phyloP scores from a whole-genome alignment of 64 coral and sea anemone species.

The Actinia tenebrosa region DNA sequence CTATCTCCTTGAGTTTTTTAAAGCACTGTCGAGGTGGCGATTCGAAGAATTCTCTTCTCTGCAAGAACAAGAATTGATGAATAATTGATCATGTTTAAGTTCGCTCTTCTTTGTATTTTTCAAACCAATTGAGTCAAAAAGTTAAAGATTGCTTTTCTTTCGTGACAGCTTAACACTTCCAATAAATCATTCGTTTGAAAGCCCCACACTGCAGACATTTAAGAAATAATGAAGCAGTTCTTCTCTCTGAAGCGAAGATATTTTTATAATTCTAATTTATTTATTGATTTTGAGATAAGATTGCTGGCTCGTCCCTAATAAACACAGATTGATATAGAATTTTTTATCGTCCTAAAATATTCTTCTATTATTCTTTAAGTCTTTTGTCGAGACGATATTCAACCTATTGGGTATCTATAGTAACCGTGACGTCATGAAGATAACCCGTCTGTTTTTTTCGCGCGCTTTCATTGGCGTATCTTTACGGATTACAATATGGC shows the following conservation, averaged over 20 bases:
- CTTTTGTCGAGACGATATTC: not conserved
- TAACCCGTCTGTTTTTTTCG: conserved; percentile 10
- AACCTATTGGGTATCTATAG: not conserved
- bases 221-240: not conserved
- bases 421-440: not conserved
- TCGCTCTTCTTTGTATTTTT: not conserved
- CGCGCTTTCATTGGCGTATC: conserved; percentile 16
- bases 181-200: not conserved
- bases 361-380: not conserved
- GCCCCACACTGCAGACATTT: not conserved
- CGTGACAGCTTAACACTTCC: not conserved
- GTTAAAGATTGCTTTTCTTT: not conserved
- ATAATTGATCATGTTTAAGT: not conserved
- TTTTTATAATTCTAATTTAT: not conserved
- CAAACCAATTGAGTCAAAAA: not conserved
- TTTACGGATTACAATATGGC: conserved; percentile 8
- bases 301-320: not conserved
- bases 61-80: not conserved
- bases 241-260: not conserved
- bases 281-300: not conserved
- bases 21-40: not conserved
- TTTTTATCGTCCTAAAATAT: not conserved
- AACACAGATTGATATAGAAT: not conserved
- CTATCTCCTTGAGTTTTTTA: not conserved
- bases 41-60: not conserved